Evolutionary conservation across 2,113 vertebrate species (phyloP).

Genomic region (Numida meleagris): DNA sequence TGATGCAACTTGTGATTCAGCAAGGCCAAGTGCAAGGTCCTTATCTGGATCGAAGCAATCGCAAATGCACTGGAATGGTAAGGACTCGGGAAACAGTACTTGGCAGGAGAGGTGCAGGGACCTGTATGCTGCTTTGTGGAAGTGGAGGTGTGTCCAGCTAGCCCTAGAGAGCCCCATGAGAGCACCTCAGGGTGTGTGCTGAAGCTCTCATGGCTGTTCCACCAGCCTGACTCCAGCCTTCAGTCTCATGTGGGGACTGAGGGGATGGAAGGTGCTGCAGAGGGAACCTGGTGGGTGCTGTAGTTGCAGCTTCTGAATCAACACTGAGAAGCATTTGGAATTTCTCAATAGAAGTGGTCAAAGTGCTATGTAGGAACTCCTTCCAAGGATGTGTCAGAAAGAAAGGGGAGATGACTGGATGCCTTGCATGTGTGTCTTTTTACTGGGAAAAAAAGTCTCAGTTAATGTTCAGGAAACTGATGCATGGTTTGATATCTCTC

Average conservation of each 20-base stretch:
- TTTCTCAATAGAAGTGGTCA: not conserved
- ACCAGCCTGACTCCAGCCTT: not conserved
- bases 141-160: accelerated
- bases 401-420: not conserved
- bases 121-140: not conserved
- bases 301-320: not conserved
- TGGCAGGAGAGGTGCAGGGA: not conserved
- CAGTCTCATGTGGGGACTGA: accelerated
- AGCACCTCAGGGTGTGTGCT: not conserved
- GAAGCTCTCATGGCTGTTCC: accelerated
- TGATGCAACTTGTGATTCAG: not conserved
- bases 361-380: not conserved
- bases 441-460: not conserved
- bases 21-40: not conserved
- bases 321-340: not conserved
- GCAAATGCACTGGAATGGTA: accelerated
- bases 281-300: accelerated
- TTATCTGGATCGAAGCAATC: not conserved
- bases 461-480: not conserved
- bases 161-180: not conserved
- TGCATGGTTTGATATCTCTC: not conserved
- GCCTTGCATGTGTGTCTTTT: not conserved
- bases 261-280: not conserved
- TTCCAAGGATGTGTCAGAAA: not conserved
- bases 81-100: not conserved